Conservation (phyloP, 2,888 invertebrate genomes). For the Anoplius nigerrimus region DNA sequence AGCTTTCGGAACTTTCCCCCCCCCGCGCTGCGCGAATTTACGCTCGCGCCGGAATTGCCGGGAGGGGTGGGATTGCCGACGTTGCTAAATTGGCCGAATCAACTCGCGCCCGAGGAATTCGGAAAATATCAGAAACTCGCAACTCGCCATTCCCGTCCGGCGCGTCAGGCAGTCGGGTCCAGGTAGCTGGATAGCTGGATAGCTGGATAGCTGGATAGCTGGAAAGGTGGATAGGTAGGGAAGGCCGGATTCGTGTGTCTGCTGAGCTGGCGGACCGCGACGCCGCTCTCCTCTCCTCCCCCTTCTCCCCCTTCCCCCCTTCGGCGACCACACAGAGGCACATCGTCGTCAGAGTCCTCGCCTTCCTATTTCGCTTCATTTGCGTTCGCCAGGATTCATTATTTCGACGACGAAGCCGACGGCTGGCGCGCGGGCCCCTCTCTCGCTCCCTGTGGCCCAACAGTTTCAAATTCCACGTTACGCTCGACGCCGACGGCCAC, state of each 20-base stretch:
- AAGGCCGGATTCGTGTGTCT: too few species aligned
- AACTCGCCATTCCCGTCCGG: slow-evolving; percentile 19
- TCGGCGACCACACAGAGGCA: not conserved
- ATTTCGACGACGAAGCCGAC: not conserved
- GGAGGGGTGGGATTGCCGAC: too few species aligned
- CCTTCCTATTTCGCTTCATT: slow-evolving; percentile 14
- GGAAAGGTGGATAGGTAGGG: too few species aligned
- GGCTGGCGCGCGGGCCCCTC: not conserved
- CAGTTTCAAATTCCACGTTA: slow-evolving; percentile 10
- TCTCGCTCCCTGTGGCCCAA: slow-evolving; percentile 2
- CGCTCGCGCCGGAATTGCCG: too few species aligned
- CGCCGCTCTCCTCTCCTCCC: not conserved
- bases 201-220: too few species aligned
- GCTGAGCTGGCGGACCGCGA: too few species aligned
- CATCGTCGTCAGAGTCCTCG: not conserved
- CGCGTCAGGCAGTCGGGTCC: slow-evolving; percentile 3
- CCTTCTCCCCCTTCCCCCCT: not conserved
- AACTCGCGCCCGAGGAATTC: slow-evolving; percentile 31
- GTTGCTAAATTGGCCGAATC: slow-evolving; percentile 12
- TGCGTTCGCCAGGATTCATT: slow-evolving; percentile 14
- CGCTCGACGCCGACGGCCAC: not conserved
- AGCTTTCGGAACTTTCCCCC: too few species aligned
- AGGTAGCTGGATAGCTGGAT: too few species aligned
- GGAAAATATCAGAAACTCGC: slow-evolving; percentile 44
- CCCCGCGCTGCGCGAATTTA: too few species aligned